A percentile compares a stretch with the other conserved stretches of the same genome.
phyloP scores from a whole-genome alignment of 2,797 vertebrate species.

The Danio aesculapii region DNA sequence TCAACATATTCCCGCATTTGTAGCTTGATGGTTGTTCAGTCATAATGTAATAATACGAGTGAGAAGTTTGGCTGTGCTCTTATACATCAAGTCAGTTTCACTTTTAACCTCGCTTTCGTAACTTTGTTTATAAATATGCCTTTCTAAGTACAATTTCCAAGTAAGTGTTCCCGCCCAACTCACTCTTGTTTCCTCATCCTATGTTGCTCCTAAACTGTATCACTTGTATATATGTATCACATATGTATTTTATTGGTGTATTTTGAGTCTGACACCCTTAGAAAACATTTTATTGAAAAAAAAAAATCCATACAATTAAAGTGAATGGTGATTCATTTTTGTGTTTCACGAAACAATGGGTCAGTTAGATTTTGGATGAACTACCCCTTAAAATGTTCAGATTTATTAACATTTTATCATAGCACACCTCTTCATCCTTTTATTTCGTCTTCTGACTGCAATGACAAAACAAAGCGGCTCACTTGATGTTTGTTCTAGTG shows the following conservation, averaged over 20 bases:
- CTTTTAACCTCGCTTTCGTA: background rate
- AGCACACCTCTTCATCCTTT: background rate
- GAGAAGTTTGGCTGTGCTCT: background rate
- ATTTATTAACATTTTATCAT: background rate
- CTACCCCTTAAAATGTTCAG: too few species aligned
- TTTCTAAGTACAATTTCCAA: background rate
- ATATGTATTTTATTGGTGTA: background rate
- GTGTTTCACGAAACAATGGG: background rate
- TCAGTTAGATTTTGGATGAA: background rate
- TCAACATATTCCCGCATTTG: slow-evolving; percentile 11
- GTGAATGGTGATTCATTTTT: background rate
- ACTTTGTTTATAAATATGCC: background rate
- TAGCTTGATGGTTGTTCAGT: background rate
- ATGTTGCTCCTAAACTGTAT: background rate
- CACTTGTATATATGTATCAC: background rate
- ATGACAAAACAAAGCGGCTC: background rate
- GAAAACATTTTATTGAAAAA: background rate
- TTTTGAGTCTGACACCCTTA: background rate
- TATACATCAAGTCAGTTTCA: background rate
- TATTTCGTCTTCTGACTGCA: background rate
- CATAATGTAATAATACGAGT: background rate
- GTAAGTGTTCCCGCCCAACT: too few species aligned
- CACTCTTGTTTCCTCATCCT: background rate
- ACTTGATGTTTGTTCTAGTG: background rate
- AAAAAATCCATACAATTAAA: too few species aligned